Evolutionary conservation across 2,888 invertebrate species (phyloP).

Genomic region (Melikaiella ostensackeni): DNA sequence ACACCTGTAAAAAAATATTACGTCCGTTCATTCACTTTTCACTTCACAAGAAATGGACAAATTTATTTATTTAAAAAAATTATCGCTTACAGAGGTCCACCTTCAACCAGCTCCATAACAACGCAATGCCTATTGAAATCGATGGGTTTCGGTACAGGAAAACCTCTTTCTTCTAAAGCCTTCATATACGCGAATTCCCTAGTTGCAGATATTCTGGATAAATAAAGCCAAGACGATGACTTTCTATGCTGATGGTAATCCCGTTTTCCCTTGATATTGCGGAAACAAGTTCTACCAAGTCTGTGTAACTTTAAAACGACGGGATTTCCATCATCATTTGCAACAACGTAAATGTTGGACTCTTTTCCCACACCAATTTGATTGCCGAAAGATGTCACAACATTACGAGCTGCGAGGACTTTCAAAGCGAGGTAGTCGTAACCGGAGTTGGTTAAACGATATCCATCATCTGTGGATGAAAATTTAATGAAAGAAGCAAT

Average conservation of each 20-base stretch:
- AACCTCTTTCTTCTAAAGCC: constrained; percentile 91
- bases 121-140: constrained; percentile 98
- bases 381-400: constrained; percentile 93
- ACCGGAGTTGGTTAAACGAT: constrained; percentile 95
- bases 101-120: constrained; percentile 94
- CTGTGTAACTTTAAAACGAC: constrained; percentile 95
- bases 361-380: constrained; percentile 99
- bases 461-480: constrained; percentile 90
- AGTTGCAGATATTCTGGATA: constrained; percentile 96
- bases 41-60: neutral
- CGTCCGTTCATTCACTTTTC: neutral
- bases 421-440: constrained; percentile 98
- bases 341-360: constrained; percentile 96
- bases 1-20: constrained; percentile 73
- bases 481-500: constrained; percentile 66
- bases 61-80: constrained; percentile 7
- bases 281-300: constrained; percentile 96
- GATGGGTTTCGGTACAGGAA: constrained; percentile 96
- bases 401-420: constrained; percentile 87
- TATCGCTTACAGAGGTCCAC: constrained; percentile 86
- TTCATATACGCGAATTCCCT: constrained; percentile 99
- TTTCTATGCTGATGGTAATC: constrained; percentile 97
- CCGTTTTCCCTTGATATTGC: constrained; percentile 96
- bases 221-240: constrained; percentile 95
- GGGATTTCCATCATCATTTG: constrained; percentile 87